Percentiles rank a stretch among this genome's conserved stretches.
phyloP scores from a whole-genome alignment of 2,888 invertebrate species.

The Frankliniella intonsa region DNA sequence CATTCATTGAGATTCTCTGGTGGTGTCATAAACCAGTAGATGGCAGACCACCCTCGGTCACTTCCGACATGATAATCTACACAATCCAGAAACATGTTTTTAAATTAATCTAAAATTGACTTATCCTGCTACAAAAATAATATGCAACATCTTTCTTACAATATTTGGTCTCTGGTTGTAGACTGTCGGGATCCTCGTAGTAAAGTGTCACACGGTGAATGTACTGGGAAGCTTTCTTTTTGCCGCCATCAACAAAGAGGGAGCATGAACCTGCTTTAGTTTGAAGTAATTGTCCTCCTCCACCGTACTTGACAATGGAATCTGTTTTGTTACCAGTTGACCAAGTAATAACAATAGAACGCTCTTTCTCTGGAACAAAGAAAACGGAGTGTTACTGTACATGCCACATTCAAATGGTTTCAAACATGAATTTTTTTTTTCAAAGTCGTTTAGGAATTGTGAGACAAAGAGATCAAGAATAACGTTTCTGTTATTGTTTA shows the following conservation, averaged over 20 bases:
- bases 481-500: neutral
- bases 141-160: conserved; percentile 29
- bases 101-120: neutral
- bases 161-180: conserved; percentile 34
- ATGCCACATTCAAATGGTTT: conserved; percentile 37
- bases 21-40: conserved; percentile 47
- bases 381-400: conserved; percentile 46
- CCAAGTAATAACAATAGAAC: conserved; percentile 41
- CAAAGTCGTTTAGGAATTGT: neutral
- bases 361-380: neutral
- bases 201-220: conserved; percentile 44
- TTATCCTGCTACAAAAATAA: neutral
- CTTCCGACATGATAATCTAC: conserved; percentile 44
- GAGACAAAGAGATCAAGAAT: conserved; percentile 27
- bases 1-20: conserved; percentile 44
- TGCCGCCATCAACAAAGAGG: conserved; percentile 43
- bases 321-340: conserved; percentile 42
- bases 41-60: conserved; percentile 46
- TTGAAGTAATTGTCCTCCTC: conserved; percentile 51
- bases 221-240: conserved; percentile 40
- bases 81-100: neutral
- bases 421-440: conserved; percentile 10
- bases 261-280: conserved; percentile 34
- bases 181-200: conserved; percentile 7
- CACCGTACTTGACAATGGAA: conserved; percentile 72